Evolutionary conservation across 2,113 vertebrate species (phyloP).

Genomic region (Aythya baeri): DNA sequence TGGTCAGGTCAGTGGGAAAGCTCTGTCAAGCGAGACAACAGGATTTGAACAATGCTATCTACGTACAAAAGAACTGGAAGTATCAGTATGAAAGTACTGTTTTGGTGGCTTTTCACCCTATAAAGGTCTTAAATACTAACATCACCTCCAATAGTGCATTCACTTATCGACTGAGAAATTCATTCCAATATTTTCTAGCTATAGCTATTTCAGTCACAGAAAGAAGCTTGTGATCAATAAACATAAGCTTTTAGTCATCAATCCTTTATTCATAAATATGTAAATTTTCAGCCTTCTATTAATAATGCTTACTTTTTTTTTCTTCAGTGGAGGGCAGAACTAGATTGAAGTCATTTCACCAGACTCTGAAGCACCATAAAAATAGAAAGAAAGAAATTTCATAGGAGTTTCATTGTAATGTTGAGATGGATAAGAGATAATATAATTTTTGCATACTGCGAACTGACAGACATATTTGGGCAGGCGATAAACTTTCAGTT

Average conservation of each 20-base stretch:
- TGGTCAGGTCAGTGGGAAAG: neutral
- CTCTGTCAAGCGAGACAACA: neutral
- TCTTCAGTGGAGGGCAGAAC: neutral
- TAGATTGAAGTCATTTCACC: neutral
- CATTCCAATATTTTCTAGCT: neutral
- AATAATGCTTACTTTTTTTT: neutral
- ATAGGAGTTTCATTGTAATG: neutral
- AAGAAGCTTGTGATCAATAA: neutral
- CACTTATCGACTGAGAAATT: neutral
- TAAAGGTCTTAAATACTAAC: neutral
- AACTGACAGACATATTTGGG: neutral
- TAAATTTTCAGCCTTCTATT: neutral
- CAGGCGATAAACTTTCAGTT: neutral
- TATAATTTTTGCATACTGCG: neutral
- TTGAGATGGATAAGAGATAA: neutral
- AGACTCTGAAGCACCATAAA: neutral
- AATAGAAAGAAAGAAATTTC: neutral
- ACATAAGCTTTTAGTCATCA: neutral
- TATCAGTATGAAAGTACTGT: neutral
- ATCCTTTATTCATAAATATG: neutral
- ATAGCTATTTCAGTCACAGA: neutral
- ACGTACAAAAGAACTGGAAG: neutral
- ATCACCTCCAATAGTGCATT: neutral
- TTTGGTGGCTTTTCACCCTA: neutral
- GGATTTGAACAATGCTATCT: neutral